Evolutionary conservation across 1,140 invertebrate species (phyloP), one percentile per base, ranked within the genome.

Genomic region (Brachionus calyciflorus): DNA sequence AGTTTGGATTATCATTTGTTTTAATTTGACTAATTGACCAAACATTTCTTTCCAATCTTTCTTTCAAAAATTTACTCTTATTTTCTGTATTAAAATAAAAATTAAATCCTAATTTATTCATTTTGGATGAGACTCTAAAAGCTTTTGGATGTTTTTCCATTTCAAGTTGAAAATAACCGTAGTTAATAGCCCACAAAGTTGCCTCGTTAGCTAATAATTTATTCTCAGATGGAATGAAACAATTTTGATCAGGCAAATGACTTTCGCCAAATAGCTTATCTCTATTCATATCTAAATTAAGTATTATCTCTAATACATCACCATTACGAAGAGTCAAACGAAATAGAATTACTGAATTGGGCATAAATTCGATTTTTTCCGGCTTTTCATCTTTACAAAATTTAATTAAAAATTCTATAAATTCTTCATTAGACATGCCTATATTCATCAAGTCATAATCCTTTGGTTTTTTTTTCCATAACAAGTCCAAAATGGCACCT

Each of bases 71-170:
- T 41, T 46, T 41, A 2, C n/a, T 41, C 44, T 65, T 17, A 44
- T 65, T 65, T 1, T 12, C 2, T 41, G 21, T 41, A 65, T 65
- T 40, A 41, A 65, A 44, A 65, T 65, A 65, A 65, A 65, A 65
- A 65, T 65, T 65, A 41, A 65, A 65, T n/a, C 60, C 60, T 9
- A 24, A 24, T 65, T 65, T 65, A 19, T 65, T 65, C 19, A 65
- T 19, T 65, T 65, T 65, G 14, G 33, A 41, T 0, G 60, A 65
- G 3, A 65, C n/a, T 65, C 60, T 19, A 12, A 28, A 7, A 28
- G 40, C 21, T 41, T 4, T 41, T 65, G 60, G 60, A 41, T 41
- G 40, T 1, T 24, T 19, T 17, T 65, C 60, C 19, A 65, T 6
- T 12, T 65, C 24, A 3, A 65, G 40, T n/a, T 41, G 1, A 65